Evolutionary conservation across 2,888 invertebrate species (phyloP).

Genomic region (Conchocele bisecta): DNA sequence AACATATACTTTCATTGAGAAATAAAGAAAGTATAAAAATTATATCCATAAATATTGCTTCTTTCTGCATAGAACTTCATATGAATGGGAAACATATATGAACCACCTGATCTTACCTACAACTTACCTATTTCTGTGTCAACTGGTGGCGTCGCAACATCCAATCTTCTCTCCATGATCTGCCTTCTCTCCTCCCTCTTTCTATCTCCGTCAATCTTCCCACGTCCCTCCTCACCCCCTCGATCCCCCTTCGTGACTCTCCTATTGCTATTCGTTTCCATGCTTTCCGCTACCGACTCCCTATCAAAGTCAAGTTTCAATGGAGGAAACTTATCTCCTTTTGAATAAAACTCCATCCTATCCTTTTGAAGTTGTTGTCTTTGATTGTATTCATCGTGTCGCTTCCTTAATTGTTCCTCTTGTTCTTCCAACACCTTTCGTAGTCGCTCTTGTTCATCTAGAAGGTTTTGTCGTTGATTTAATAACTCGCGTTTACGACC

Average conservation of each 20-base stretch:
- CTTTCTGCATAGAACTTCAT: no score
- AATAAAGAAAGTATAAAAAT: no score
- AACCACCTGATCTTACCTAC: not conserved
- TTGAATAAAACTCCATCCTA: slow-evolving; percentile 61
- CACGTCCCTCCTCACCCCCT: not conserved
- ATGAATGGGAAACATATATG: no score
- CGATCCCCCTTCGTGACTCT: not conserved
- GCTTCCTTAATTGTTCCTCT: slow-evolving; percentile 60
- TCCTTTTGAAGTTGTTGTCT: slow-evolving; percentile 59
- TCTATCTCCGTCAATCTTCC: not conserved
- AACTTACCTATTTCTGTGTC: slow-evolving; percentile 23
- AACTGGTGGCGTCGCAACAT: slow-evolving; percentile 6
- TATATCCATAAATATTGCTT: no score
- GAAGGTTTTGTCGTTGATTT: slow-evolving; percentile 65
- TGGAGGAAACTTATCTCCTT: slow-evolving; percentile 59
- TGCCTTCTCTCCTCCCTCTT: not conserved
- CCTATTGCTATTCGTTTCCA: no score
- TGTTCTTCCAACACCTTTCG: slow-evolving; percentile 67
- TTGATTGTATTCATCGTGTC: slow-evolving; percentile 59
- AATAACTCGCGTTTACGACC: slow-evolving; percentile 70
- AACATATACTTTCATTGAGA: no score
- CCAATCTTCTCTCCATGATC: not conserved
- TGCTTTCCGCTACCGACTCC: slow-evolving; percentile 25
- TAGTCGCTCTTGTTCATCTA: slow-evolving; percentile 72
- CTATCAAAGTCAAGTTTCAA: slow-evolving; percentile 46